These are phyloP conservation scores for Pachypeltis micranthus DNA, from an alignment of 1,140 invertebrate species.

Conservation along the genomic window DNA sequence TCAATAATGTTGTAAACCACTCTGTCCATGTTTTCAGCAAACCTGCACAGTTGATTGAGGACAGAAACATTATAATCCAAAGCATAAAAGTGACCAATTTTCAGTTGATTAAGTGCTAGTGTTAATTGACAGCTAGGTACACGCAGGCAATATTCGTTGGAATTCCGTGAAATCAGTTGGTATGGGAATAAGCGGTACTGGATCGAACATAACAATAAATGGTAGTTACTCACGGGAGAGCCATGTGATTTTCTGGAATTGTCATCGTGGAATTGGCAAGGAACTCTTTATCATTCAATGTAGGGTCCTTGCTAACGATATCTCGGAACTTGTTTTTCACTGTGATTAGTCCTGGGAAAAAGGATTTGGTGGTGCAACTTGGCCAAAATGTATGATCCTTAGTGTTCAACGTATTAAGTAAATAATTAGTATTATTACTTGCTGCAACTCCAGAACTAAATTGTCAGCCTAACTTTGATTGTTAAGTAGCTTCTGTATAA, in stretches of 20 bases:
- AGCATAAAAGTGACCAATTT: not conserved
- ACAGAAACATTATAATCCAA: not conserved
- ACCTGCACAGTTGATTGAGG: conserved; percentile 12
- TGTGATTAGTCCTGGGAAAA: conserved; percentile 5
- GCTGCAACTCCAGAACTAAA: too few species aligned
- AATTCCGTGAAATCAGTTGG: not conserved
- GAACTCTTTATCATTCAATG: not conserved
- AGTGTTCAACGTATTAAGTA: too few species aligned
- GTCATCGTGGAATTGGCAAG: not conserved
- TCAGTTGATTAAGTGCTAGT: not conserved
- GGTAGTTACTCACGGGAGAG: not conserved
- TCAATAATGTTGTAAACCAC: conserved; percentile 74
- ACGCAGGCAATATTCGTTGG: not conserved
- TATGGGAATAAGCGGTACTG: not conserved
- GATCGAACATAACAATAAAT: not conserved
- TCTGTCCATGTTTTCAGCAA: conserved; percentile 28
- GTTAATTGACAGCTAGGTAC: not conserved
- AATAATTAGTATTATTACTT: too few species aligned
- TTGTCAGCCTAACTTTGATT: too few species aligned
- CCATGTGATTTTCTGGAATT: not conserved
- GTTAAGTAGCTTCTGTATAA: too few species aligned
- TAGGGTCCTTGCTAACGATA: not conserved
- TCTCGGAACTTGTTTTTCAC: not conserved
- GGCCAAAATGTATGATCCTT: too few species aligned
- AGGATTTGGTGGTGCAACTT: too few species aligned